Evolutionary conservation across 2,888 invertebrate genomes (phyloP), one percentile per base, ranked within the genome.

Genomic region (Coronaproctus castanopsis): DNA sequence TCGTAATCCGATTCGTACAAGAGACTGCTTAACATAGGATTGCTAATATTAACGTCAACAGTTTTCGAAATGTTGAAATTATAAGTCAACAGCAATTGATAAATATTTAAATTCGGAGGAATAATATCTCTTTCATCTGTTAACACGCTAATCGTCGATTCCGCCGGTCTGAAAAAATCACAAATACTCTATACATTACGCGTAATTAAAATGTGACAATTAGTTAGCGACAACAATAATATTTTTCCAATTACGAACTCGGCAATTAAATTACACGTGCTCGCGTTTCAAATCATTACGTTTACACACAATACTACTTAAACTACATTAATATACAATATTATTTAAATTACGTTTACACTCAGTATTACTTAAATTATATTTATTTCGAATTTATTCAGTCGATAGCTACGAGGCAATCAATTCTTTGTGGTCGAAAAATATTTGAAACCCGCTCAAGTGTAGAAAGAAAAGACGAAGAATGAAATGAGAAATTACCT

Each of bases 1-100:
- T 97, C 96, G 70, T 85, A 92, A 73, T 95, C 93, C 0, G 86
- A 87, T 73, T 98, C 97, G 71, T 98, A 98, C 51, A 98, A 76
- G 69, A 88, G 78, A 68, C 88, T 84, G 70, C 87, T 87, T 49
- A 98, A 77, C 61, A 88, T 69, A 0, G 90, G 80, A 62, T 85
- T 81, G 68, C 84, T 83, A 0, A 89, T 80, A 0, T 85, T 77
- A 52, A 90, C 81, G 73, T 95, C 95, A 2, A 85, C 83, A 1
- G 82, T 75, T 71, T 93, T 93, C 14, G 80, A 74, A 65, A 91
- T 76, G 67, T 83, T 84, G 70, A 97, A 85, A 69, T 78, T 83
- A 73, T 96, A 98, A 0, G 85, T 85, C 65, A 96, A 78, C 66
- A 88, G 75, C 58, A 95, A 77, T 69, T 91, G 88, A 73, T 93